Percentiles rank a stretch among this genome's conserved stretches.
Conservation (phyloP, 37 sponge, comb jelly and placozoan genomes). For the Axinella damicornis region DNA sequence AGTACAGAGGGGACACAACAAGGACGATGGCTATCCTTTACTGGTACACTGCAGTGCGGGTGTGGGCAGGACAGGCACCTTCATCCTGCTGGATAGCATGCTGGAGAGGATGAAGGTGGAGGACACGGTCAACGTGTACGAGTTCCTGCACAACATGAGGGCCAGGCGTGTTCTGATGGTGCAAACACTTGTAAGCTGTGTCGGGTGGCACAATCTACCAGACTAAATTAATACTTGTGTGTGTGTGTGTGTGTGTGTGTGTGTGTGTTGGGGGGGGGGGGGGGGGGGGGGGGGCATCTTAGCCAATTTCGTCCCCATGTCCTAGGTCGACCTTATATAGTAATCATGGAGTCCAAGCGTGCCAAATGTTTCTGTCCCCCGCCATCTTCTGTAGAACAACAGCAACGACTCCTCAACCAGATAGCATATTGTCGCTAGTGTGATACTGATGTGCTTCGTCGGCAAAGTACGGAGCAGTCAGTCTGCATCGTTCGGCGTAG, state of each 20-base stretch:
- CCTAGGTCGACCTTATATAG: too few species aligned
- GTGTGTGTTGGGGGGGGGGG: not conserved
- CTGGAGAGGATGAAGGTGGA: conserved; percentile 67
- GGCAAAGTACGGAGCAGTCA: too few species aligned
- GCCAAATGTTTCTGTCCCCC: too few species aligned
- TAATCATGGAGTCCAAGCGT: too few species aligned
- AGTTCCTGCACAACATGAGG: conserved; percentile 64
- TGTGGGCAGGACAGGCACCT: conserved; percentile 86
- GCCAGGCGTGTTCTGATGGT: conserved; percentile 75
- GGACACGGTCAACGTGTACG: conserved; percentile 62
- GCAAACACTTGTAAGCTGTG: conserved; percentile 69
- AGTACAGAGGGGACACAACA: conserved; percentile 66
- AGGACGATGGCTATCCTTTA: conserved; percentile 43
- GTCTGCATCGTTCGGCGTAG: too few species aligned
- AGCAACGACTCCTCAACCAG: too few species aligned
- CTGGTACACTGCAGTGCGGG: conserved; percentile 94
- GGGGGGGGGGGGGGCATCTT: not conserved
- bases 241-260: not conserved
- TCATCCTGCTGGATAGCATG: conserved; percentile 83
- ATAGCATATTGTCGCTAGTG: too few species aligned
- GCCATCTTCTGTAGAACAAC: too few species aligned
- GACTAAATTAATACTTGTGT: too few species aligned
- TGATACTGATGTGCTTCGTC: too few species aligned
- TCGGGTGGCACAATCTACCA: not conserved
- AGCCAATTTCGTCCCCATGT: too few species aligned